Percentiles rank a stretch among this genome's conserved stretches.
phyloP scores from a whole-genome alignment of 2,888 invertebrate genomes.

The Agrotis clavis region DNA sequence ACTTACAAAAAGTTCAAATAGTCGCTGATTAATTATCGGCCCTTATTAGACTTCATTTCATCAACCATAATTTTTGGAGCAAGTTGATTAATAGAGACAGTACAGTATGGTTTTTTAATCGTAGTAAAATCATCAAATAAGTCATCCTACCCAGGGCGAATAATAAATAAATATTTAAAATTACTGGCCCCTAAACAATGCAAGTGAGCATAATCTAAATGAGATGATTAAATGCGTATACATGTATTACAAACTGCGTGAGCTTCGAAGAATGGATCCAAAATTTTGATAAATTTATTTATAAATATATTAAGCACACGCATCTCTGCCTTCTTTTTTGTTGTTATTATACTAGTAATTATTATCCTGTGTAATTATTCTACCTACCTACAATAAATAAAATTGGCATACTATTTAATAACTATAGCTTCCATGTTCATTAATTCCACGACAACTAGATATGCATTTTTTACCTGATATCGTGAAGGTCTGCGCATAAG shows the following conservation, averaged over 20 bases:
- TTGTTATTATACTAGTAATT: slow-evolving; percentile 12
- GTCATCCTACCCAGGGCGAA: no score
- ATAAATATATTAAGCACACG: slow-evolving; percentile 16
- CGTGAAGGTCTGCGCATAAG: slow-evolving; percentile 28
- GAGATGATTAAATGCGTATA: slow-evolving; percentile 4
- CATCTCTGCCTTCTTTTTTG: slow-evolving; percentile 18
- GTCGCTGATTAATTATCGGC: no score
- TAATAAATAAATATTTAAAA: neutral
- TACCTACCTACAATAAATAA: slow-evolving; percentile 41
- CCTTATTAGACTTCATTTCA: no score
- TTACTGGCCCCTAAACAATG: neutral
- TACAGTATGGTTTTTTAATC: no score
- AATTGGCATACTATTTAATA: slow-evolving; percentile 43
- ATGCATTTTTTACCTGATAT: slow-evolving; percentile 37
- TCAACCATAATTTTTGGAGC: no score
- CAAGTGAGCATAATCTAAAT: slow-evolving; percentile 6
- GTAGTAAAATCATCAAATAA: no score
- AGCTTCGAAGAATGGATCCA: slow-evolving; percentile 10
- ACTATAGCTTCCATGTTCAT: slow-evolving; percentile 49
- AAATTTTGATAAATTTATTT: slow-evolving; percentile 27
- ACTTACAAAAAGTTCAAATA: no score
- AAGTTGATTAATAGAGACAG: no score
- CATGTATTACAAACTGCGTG: neutral
- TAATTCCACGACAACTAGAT: slow-evolving; percentile 56
- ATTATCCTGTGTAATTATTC: slow-evolving; percentile 35